Conservation (phyloP, 2,113 vertebrate species). For the Spheniscus mendiculus region DNA sequence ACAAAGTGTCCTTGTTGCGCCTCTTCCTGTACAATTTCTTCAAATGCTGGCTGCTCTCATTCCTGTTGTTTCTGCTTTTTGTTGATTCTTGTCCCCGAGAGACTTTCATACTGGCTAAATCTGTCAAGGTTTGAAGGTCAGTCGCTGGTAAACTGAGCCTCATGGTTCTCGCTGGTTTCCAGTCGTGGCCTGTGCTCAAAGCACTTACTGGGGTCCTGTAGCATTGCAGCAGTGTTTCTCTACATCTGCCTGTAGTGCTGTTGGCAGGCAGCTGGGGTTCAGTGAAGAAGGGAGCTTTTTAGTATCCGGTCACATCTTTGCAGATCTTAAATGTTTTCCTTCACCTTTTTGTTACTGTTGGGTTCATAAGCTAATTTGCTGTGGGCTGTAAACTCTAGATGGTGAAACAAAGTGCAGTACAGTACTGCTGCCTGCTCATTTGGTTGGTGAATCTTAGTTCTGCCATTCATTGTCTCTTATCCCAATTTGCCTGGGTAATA, state of each 20-base stretch:
- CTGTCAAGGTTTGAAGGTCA: neutral
- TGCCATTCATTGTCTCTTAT: neutral
- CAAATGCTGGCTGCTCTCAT: neutral
- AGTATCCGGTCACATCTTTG: neutral
- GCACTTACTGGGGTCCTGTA: neutral
- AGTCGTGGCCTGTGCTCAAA: neutral
- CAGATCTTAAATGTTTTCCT: neutral
- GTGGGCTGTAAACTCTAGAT: neutral
- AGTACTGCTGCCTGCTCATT: neutral
- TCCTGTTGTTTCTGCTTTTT: neutral
- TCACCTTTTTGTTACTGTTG: neutral
- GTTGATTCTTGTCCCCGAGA: neutral
- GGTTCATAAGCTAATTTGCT: neutral
- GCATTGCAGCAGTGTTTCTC: neutral
- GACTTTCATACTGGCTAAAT: neutral
- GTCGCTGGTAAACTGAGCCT: neutral
- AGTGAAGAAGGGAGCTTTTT: neutral
- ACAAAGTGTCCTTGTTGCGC: neutral
- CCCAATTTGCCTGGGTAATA: neutral
- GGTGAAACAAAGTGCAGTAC: neutral
- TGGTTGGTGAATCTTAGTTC: neutral
- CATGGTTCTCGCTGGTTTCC: neutral
- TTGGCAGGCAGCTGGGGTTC: neutral
- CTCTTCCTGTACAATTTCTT: neutral
- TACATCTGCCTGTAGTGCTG: neutral